Percentiles rank a stretch among this genome's conserved stretches.
These are phyloP conservation scores for Thaumatotibia leucotreta DNA, from an alignment of 1,140 invertebrate species.

Conservation along the genomic window DNA sequence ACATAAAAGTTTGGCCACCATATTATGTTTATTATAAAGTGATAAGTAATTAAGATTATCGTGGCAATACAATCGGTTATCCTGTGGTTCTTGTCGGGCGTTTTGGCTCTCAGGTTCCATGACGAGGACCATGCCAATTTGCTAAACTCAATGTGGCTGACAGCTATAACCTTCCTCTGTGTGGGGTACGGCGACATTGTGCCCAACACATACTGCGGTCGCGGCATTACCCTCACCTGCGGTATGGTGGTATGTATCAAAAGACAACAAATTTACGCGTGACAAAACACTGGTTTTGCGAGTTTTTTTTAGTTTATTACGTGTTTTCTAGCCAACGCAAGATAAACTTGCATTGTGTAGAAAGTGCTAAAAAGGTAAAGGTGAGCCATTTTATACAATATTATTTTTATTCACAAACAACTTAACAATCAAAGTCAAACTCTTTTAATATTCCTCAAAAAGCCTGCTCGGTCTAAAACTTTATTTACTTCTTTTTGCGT, in stretches of 20 bases:
- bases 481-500: constrained; percentile 33
- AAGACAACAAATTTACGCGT: constrained; percentile 53
- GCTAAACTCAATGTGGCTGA: constrained; percentile 95
- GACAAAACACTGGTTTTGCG: constrained; percentile 15
- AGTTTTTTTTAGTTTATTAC: constrained; percentile 18
- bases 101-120: constrained; percentile 84
- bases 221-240: constrained; percentile 92
- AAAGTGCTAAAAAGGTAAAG: constrained; percentile 58
- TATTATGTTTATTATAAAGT: constrained; percentile 19
- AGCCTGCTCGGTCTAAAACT: constrained; percentile 26
- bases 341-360: constrained; percentile 56
- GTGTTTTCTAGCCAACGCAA: constrained; percentile 46
- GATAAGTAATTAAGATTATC: constrained; percentile 30
- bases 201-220: constrained; percentile 95
- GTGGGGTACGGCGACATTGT: constrained; percentile 92
- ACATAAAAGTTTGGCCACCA: background rate
- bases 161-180: constrained; percentile 91
- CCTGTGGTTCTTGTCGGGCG: constrained; percentile 73
- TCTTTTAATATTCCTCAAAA: constrained; percentile 48
- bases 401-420: constrained; percentile 44
- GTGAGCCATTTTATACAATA: constrained; percentile 72
- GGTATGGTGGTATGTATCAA: constrained; percentile 93
- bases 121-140: constrained; percentile 93
- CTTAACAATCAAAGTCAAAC: constrained; percentile 72
- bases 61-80: constrained; percentile 55